These are phyloP conservation scores for Sceloporus tristichus DNA, from an alignment of 2,113 vertebrate genomes.

Conservation along the genomic window DNA sequence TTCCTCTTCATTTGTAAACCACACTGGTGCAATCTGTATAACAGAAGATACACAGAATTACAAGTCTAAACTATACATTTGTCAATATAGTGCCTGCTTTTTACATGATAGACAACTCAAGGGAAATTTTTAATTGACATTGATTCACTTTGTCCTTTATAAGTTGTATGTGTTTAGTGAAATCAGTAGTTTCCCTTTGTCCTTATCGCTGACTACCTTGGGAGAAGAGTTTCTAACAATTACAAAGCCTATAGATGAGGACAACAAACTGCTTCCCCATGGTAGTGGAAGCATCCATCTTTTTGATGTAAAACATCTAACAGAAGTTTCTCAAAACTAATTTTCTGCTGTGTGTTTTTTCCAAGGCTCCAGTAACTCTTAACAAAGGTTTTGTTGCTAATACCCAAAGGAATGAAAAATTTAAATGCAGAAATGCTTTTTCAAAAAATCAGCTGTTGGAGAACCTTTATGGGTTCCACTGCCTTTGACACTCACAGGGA, in stretches of 20 bases:
- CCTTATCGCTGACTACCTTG: conserved; percentile 60
- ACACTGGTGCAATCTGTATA: not conserved
- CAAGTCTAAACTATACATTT: not conserved
- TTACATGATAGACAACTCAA: conserved; percentile 35
- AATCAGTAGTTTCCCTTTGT: conserved; percentile 49
- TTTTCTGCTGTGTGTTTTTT: conserved; percentile 65
- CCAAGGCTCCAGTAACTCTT: conserved; percentile 65
- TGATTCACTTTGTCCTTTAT: conserved; percentile 60
- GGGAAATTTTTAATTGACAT: not conserved
- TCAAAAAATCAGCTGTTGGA: conserved; percentile 72
- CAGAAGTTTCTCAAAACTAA: conserved; percentile 58
- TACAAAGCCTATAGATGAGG: conserved; percentile 56
- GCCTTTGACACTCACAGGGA: conserved; percentile 74
- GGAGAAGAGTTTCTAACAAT: conserved; percentile 65
- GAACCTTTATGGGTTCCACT: conserved; percentile 72
- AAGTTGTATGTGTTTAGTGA: conserved; percentile 50
- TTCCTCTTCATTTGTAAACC: not conserved
- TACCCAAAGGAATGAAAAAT: conserved; percentile 73
- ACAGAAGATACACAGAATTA: not conserved
- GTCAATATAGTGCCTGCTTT: not conserved
- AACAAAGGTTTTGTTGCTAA: conserved; percentile 63
- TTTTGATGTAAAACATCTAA: conserved; percentile 67
- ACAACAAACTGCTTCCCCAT: conserved; percentile 55
- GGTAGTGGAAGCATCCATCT: conserved; percentile 51
- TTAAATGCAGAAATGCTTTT: conserved; percentile 74